Percentiles rank a stretch among this genome's conserved stretches.
phyloP scores from a whole-genome alignment of 2,888 invertebrate genomes.

The Heteropelma amictum region DNA sequence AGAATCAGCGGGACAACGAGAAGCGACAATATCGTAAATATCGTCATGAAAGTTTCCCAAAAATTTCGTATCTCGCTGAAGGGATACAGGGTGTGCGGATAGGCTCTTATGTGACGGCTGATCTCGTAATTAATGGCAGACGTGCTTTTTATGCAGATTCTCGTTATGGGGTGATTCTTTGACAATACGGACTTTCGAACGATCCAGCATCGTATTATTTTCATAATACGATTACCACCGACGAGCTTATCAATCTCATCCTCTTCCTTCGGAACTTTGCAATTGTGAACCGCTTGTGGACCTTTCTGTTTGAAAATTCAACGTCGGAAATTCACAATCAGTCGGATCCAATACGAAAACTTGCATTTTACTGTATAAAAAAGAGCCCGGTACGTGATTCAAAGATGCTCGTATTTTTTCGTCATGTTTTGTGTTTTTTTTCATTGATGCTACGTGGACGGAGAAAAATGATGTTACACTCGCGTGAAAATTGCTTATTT shows the following conservation, averaged over 20 bases:
- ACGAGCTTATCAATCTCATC: constrained; percentile 58
- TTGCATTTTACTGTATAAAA: too few species aligned
- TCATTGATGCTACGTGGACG: too few species aligned
- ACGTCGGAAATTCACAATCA: too few species aligned
- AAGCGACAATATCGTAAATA: constrained; percentile 67
- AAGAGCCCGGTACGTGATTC: too few species aligned
- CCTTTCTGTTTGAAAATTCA: constrained; percentile 26
- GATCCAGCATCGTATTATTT: constrained; percentile 62
- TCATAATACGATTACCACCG: constrained; percentile 44
- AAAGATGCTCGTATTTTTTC: too few species aligned
- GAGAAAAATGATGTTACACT: too few species aligned
- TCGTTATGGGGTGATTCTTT: constrained; percentile 64
- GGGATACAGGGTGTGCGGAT: constrained; percentile 75
- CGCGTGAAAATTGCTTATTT: too few species aligned
- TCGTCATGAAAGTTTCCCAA: constrained; percentile 73
- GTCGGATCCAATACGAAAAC: too few species aligned
- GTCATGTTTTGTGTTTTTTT: too few species aligned
- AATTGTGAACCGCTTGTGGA: constrained; percentile 62
- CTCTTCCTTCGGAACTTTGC: constrained; percentile 52
- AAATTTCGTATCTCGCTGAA: constrained; percentile 74
- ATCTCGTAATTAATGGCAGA: constrained; percentile 74
- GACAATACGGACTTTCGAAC: constrained; percentile 62
- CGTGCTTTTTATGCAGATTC: constrained; percentile 70
- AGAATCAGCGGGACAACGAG: constrained; percentile 70
- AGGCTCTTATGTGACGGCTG: constrained; percentile 68